Base-by-base conservation (phyloP, 2,888 invertebrate species). In the Nasonia oneida region DNA sequence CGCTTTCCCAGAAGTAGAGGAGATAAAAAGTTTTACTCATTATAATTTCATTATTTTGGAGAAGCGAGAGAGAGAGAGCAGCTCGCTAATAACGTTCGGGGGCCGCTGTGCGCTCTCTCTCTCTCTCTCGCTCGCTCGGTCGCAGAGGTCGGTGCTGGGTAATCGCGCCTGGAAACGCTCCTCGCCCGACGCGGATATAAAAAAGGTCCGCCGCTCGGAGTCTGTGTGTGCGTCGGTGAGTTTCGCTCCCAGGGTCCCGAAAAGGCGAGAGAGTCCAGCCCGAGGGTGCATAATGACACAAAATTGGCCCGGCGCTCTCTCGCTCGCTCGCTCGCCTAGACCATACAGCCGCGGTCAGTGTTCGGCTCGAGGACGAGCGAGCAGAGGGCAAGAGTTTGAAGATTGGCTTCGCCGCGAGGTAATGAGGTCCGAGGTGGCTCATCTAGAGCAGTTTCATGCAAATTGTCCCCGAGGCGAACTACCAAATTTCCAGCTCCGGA, bases 231-330 rank as follows among this genome's bases (percentile, higher is more conserved):
- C 29, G 67, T n/a, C 47, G 42, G 53, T 42, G 79, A 53, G 47
- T 53, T 70, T 73, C 37, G 73, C 83, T 86, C 84, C 64, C 64
- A 77, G 77, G 81, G 81, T 74, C 33, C 73, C 81, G 73, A 81
- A 83, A 83, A 81, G 78, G 81, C 84, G n/a, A 76, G n/a, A 75
- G 75, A 83, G 80, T 83, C 79, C 75, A 42, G 88, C 88, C 88
- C 85, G 89, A 89, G 91, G 92, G 88, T 90, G 89, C 90, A 91
- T 93, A 93, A 93, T 93, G 91, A 92, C 91, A 92, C 91, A 88
- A 92, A 93, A 93, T 93, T 93, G 90, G 89, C 83, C 77, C 86
- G 88, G 83, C 84, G 86, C 86, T 90, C 87, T 4, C 39, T 39
- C 8, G 10, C 42, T 42, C 29, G 29, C 29, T 29, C 29, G 37